Percentiles rank a stretch among this genome's conserved stretches.
Evolutionary conservation across 2,797 vertebrate species (phyloP).

Genomic region (Botia almorhae): DNA sequence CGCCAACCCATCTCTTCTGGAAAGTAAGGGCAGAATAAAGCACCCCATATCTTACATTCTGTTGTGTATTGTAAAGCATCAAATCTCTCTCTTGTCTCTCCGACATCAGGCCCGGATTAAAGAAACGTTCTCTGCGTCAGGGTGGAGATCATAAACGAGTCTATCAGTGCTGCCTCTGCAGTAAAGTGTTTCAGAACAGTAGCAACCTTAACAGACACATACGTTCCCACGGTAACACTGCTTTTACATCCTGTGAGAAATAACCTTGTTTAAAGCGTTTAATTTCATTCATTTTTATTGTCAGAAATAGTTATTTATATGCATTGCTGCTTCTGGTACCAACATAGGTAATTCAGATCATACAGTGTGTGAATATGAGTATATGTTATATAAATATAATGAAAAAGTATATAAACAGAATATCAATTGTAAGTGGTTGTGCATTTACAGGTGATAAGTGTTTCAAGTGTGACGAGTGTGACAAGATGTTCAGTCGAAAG

Average conservation of each 20-base stretch:
- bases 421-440: background rate
- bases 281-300: too few relatives aligned
- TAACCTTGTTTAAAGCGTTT: background rate
- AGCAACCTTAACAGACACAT: slow-evolving; percentile 98
- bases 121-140: slow-evolving; percentile 80
- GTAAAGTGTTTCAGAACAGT: slow-evolving; percentile 98
- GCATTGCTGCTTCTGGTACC: background rate
- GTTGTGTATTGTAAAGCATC: background rate
- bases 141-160: slow-evolving; percentile 90
- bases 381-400: too few relatives aligned
- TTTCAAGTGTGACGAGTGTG: slow-evolving; percentile 97
- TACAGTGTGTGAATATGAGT: background rate
- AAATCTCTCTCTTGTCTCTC: background rate
- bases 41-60: background rate
- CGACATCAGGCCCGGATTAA: slow-evolving; percentile 71
- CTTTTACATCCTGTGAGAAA: background rate
- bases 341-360: background rate
- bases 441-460: slow-evolving; percentile 88
- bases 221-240: slow-evolving; percentile 88
- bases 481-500: slow-evolving; percentile 97
- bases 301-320: too few relatives aligned
- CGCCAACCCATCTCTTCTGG: slow-evolving; percentile 53
- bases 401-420: too few relatives aligned
- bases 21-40: slow-evolving; percentile 56
- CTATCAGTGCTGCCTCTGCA: slow-evolving; percentile 93